Evolutionary conservation across 2,113 vertebrate species (phyloP), one percentile per base, ranked within the genome.

Genomic region (Megaceryle torquata): DNA sequence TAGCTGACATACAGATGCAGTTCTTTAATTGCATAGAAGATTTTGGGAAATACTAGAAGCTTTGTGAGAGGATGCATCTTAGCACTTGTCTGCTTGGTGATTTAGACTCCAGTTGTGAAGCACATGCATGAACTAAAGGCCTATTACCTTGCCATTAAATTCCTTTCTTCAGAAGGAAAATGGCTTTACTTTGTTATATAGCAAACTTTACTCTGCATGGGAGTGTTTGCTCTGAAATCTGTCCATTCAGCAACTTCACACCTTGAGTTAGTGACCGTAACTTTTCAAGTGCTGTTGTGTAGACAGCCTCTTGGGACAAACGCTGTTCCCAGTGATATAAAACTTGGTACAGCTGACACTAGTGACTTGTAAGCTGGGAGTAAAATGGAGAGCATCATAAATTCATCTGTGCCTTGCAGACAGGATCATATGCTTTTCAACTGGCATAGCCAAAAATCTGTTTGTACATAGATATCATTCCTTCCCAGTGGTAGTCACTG

Each of bases 401-500:
- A 91, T 95, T 97, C 76, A 65, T 91, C 68, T 78, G 64, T 91
- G 82, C 33, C 90, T 84, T 56, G 64, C 82, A 81, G 69, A 64
- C 90, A 91, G 82, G 91, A 94, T 96, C 95, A 95, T 96, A 92
- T 96, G 96, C 93, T 96, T 96, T 97, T 95, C 85, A 91, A 68
- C 64, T 88, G 86, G 56, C 90, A 80, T 86, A 81, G 95, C 95
- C 94, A 96, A 90, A 94, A 90, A 96, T 92, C 74, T 95, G 86
- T 96, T 96, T 94, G 94, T 86, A 93, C 92, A 96, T 95, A 94
- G 90, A 91, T 86, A 53, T n/a, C 95, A 96, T 97, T 97, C 96
- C 88, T 95, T 96, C 95, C 88, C 93, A 83, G 79, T 90, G 83
- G 88, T 56, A 93, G 95, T 87, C 95, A 81, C 71, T 90, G 94